Evolutionary conservation across 92 coral and sea anemone genomes (phyloP), one percentile per base, ranked within the genome.

Genomic region (Phenganax stokvisi): DNA sequence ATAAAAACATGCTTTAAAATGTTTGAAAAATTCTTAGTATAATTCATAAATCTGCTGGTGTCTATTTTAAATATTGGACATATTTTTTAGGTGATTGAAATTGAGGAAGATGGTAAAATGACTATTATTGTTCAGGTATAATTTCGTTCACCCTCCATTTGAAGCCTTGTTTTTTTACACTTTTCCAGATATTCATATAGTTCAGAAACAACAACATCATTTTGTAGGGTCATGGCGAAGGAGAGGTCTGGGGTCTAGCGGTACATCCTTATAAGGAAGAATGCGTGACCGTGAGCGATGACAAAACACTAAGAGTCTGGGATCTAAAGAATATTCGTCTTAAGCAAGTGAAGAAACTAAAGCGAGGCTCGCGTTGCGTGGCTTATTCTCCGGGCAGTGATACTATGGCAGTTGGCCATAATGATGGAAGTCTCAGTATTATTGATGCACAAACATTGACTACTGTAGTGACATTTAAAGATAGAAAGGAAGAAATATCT

Each of bases 161-260:
- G 27, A 9, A 9, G 0, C 30, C 59, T 9, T 44, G 8, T 13
- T 29, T 52, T 72, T 29, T 59, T 1, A 13, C 3, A 59, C 3
- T 13, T 7, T 1, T 59, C 65, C 7, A 37, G 47, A 2, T 37
- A 37, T 37, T 2, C 47, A 37, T 37, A 37, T 37, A 37, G 47
- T 37, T 37, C 47, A 37, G 47, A 1, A 5, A 37, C 5, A 37
- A 5, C 47, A 37, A 37, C 47, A 37, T 30, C 30, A 16, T 64
- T 0, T 60, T 27, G 47, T 72, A 94, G 98, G 98, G 98, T 31
- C 98, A 94, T 54, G 97, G 98, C 12, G 97, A 92, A 66, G 98
- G 98, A 64, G 98, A 94, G 80, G 90, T 94, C 85, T 94, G 98
- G 98, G 98, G 98, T 56, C 96, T 94, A 85, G 98, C 86, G 84